Percentiles rank a stretch among this genome's conserved stretches.
phyloP scores from a whole-genome alignment of 2,113 vertebrate genomes.

The Kryptolebias marmoratus region DNA sequence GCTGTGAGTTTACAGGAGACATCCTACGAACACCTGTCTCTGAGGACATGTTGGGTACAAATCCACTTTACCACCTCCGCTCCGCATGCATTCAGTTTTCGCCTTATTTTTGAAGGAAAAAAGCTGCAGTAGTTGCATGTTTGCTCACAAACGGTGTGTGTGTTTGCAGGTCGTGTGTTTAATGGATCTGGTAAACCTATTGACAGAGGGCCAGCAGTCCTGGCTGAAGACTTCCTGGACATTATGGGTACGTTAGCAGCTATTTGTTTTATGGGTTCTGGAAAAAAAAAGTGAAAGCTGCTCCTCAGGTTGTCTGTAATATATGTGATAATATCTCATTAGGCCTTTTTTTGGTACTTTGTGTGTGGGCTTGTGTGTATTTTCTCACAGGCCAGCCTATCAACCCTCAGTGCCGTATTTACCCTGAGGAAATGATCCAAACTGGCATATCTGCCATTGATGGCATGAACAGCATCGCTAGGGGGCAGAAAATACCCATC shows the following conservation, averaged over 20 bases:
- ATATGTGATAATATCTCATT: no score
- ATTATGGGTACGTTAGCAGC: conserved; percentile 80
- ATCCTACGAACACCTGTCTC: conserved; percentile 84
- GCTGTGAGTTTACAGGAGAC: conserved; percentile 83
- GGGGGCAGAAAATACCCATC: conserved; percentile 87
- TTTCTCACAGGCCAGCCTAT: conserved; percentile 81
- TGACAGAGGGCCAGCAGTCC: conserved; percentile 81
- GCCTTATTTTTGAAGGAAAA: background rate
- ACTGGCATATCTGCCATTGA: conserved; percentile 86
- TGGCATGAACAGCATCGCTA: conserved; percentile 86
- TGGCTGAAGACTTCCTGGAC: conserved; percentile 86
- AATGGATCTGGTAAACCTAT: conserved; percentile 86
- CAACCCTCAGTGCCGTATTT: conserved; percentile 86
- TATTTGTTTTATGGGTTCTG: background rate
- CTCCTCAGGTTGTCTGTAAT: background rate
- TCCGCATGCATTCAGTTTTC: no score
- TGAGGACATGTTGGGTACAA: conserved; percentile 84
- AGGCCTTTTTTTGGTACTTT: background rate
- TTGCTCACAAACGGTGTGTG: background rate
- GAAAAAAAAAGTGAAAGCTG: background rate
- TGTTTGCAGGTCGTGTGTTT: conserved; percentile 80
- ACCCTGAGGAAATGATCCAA: conserved; percentile 87
- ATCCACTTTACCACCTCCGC: background rate
- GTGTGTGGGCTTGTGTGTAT: background rate
- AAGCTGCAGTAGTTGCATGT: background rate